phyloP scores from a whole-genome alignment of 1,140 invertebrate genomes.

The Aphelenchoides besseyi region DNA sequence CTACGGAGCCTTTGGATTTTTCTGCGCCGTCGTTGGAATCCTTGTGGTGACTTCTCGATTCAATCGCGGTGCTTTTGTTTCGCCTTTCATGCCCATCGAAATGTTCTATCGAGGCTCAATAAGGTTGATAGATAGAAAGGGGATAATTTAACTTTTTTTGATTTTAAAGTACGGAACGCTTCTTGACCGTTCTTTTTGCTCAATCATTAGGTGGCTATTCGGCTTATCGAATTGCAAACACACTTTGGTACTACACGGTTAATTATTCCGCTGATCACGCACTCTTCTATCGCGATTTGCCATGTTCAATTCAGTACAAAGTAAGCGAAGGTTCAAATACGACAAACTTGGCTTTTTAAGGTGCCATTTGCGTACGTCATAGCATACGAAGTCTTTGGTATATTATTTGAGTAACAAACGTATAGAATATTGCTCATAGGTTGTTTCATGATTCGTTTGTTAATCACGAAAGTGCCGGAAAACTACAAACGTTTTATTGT shows the following conservation, averaged over 20 bases:
- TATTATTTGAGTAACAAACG: no score
- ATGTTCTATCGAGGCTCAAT: slow-evolving; percentile 13
- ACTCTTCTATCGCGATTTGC: slow-evolving; percentile 38
- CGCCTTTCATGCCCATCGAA: slow-evolving; percentile 50
- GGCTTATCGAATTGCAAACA: slow-evolving; percentile 42
- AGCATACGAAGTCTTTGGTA: slow-evolving; percentile 42
- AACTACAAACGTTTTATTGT: slow-evolving; percentile 27
- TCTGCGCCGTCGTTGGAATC: slow-evolving; percentile 47
- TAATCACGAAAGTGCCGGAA: slow-evolving; percentile 25
- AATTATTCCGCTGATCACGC: slow-evolving; percentile 44
- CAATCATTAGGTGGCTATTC: slow-evolving; percentile 49
- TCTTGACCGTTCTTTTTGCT: slow-evolving; percentile 47
- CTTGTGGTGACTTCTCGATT: slow-evolving; percentile 37
- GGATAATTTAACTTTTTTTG: neutral
- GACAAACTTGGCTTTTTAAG: slow-evolving; percentile 26
- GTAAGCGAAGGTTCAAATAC: slow-evolving; percentile 26
- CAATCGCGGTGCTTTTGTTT: slow-evolving; percentile 54
- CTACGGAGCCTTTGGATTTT: slow-evolving; percentile 53
- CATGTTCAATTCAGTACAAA: slow-evolving; percentile 48
- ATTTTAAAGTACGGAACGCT: slow-evolving; percentile 35
- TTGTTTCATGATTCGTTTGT: slow-evolving; percentile 34
- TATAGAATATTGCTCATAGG: no score
- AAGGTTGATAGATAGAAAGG: neutral
- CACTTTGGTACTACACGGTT: slow-evolving; percentile 50
- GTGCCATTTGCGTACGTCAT: slow-evolving; percentile 48